Percentiles rank a stretch among this genome's conserved stretches.
Evolutionary conservation across 2,797 vertebrate genomes (phyloP).

Genomic region (Adelosebastes latens): DNA sequence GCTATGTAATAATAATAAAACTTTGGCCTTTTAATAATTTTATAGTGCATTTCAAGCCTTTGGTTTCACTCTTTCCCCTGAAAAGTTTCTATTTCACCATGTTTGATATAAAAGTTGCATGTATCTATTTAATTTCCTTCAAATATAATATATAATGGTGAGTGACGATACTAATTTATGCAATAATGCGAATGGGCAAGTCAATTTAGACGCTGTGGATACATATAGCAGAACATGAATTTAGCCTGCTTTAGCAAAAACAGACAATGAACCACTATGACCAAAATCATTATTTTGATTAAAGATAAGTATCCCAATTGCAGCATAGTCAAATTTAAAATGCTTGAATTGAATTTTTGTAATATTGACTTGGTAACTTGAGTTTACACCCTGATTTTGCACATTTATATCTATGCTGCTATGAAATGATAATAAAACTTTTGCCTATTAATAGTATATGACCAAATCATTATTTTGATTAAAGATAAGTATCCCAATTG

Average conservation of each 20-base stretch:
- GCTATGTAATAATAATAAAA: background rate
- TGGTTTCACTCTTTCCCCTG: too few relatives aligned
- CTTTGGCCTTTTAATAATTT: background rate
- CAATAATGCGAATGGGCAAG: conserved; percentile 45
- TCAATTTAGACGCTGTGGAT: conserved; percentile 2
- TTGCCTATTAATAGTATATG: too few relatives aligned
- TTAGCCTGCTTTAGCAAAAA: background rate
- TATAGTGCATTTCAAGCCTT: background rate
- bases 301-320: background rate
- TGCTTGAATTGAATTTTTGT: background rate
- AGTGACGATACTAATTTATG: conserved; percentile 32
- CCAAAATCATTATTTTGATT: background rate
- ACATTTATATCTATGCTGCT: background rate
- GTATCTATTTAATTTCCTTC: conserved; percentile 4
- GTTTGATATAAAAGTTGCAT: background rate
- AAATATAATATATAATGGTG: background rate
- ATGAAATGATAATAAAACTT: background rate
- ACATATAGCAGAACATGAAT: conserved; percentile 1
- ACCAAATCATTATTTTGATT: background rate
- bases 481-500: background rate
- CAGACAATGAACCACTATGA: background rate
- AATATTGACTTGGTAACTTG: background rate
- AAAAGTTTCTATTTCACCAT: conserved; percentile 4
- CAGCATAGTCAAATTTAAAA: background rate
- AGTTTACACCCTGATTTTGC: background rate